Base-by-base conservation (phyloP, 2,888 invertebrate genomes). In the Chirona hameri region DNA sequence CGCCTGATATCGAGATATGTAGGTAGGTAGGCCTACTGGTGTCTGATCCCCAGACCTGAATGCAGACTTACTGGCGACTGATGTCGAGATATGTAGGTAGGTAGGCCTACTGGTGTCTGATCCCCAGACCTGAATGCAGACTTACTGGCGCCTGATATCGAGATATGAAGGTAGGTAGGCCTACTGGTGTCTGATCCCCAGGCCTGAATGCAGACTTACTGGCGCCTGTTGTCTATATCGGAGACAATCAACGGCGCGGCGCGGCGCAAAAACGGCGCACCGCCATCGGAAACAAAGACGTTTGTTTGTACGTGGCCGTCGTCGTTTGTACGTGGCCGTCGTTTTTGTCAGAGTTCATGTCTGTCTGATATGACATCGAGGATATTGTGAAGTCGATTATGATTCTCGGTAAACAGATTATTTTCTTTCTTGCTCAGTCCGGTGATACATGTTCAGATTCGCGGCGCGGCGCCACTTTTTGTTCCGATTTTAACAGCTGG, bases 341-440 rank as follows among this genome's bases (percentile, higher is more conserved):
- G 76, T 76, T 76, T 76, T 76, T 76, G 76, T 12, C 39, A 10
- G 46, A 39, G 24, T 46, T 76, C 76, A 76, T 76, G 76, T 76
- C 76, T 76, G 76, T 76, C 76, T 76, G 76, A 76, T 76, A 76
- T 76, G 76, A 76, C 76, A 76, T 76, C 76, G 46, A 31, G 72
- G 46, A 76, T 76, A 76, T 46, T 76, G 39, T 76, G 76, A 24
- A 72, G 76, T n/a, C 76, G 76, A 76, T 76, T 76, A 76, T 76
- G 76, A 76, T 76, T 39, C 76, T 3, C 24, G 76, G 76, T 76
- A 76, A 76, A 76, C 76, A 76, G 76, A 76, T 46, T 76, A 76
- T 46, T 46, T 46, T 76, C 46, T 46, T 46, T 76, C 46, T 46
- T 76, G 76, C 24, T 14, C 7, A 9, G 10, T 10, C 21, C 4